phyloP scores from a whole-genome alignment of 2,797 vertebrate genomes.

The Sebastiscus tertius region DNA sequence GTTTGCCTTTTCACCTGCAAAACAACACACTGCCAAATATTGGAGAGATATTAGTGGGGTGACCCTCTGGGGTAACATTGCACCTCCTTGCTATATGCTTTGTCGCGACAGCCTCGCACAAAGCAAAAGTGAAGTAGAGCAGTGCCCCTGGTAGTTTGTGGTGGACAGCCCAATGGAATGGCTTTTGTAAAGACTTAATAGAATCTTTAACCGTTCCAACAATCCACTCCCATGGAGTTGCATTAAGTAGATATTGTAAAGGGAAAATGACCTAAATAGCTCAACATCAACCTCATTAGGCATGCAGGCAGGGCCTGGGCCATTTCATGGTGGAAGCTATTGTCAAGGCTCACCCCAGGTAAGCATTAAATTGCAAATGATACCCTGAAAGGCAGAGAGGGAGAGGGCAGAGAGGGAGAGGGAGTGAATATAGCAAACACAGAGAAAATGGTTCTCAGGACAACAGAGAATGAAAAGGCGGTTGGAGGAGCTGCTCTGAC shows the following conservation, averaged over 20 bases:
- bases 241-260: slow-evolving; percentile 98
- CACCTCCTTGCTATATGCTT: slow-evolving; percentile 82
- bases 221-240: slow-evolving; percentile 96
- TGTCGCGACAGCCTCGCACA: slow-evolving; percentile 77
- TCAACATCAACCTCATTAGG: slow-evolving; percentile 97
- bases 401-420: slow-evolving; percentile 77
- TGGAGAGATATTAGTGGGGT: slow-evolving; percentile 48
- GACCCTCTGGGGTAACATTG: slow-evolving; percentile 71
- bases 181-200: slow-evolving; percentile 98
- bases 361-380: slow-evolving; percentile 99
- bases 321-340: slow-evolving; percentile 92
- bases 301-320: slow-evolving; percentile 90
- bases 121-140: slow-evolving; percentile 85
- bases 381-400: slow-evolving; percentile 90
- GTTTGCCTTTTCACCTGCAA: slow-evolving; percentile 55
- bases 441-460: slow-evolving; percentile 90
- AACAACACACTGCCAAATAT: slow-evolving; percentile 43
- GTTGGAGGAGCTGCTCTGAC: slow-evolving; percentile 89
- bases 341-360: slow-evolving; percentile 96
- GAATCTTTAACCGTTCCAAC: slow-evolving; percentile 97
- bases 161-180: slow-evolving; percentile 88
- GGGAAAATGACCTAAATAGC: slow-evolving; percentile 98
- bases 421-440: slow-evolving; percentile 79
- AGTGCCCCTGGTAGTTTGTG: slow-evolving; percentile 86
- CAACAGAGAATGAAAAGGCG: slow-evolving; percentile 91